Evolutionary conservation across 2,113 vertebrate species (phyloP).

Genomic region (Rhadina sibilatrix): DNA sequence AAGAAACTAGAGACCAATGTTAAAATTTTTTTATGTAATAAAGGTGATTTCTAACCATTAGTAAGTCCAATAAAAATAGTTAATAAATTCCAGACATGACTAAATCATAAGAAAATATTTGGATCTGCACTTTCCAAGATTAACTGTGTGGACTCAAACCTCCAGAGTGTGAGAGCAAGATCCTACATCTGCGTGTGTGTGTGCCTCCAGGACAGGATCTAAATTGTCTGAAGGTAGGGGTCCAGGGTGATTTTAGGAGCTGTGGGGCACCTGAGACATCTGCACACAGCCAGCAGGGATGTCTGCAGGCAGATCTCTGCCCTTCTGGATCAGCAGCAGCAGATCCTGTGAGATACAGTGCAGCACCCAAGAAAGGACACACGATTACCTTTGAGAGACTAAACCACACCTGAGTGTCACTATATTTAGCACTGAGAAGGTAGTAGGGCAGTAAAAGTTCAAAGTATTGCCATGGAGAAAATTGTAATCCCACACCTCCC

Average conservation of each 20-base stretch:
- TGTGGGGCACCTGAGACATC: background rate
- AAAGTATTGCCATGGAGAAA: background rate
- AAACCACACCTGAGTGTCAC: background rate
- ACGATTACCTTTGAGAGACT: background rate
- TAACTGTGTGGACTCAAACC: rapidly evolving
- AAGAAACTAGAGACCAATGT: background rate
- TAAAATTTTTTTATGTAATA: background rate
- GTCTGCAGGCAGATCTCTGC: background rate
- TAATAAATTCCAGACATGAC: background rate
- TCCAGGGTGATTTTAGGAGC: background rate
- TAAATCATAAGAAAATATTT: background rate
- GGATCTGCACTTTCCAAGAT: background rate
- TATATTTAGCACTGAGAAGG: background rate
- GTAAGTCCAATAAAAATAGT: background rate
- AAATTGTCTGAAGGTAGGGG: background rate
- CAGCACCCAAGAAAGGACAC: background rate
- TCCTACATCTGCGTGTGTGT: rapidly evolving
- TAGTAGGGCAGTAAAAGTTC: background rate
- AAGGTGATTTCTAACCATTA: background rate
- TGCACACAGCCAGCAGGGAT: background rate
- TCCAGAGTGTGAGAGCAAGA: background rate
- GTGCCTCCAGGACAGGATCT: background rate
- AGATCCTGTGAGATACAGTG: background rate
- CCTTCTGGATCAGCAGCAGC: background rate
- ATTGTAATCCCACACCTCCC: background rate